A percentile compares a stretch with the other conserved stretches of the same genome.
Conservation (phyloP, 2,888 invertebrate species). For the Macrostomum cliftonense region DNA sequence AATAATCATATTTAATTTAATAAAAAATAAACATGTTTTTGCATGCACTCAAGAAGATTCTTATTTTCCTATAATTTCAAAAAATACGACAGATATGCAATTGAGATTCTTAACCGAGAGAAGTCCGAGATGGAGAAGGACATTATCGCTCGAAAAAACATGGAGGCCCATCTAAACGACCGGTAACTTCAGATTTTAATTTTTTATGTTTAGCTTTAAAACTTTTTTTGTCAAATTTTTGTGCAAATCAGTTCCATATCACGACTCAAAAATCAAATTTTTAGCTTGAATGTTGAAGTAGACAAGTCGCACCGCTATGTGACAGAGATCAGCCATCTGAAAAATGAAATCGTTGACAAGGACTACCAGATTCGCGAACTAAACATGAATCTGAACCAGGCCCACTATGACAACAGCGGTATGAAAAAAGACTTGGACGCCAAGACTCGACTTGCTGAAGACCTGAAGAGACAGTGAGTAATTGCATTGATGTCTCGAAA, state of each 20-base stretch:
- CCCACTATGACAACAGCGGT: background rate
- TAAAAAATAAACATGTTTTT: no score
- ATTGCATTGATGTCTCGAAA: no score
- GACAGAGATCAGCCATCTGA: background rate
- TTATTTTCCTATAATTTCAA: no score
- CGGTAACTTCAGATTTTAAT: background rate
- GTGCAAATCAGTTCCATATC: background rate
- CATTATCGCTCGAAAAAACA: background rate
- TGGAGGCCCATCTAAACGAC: background rate
- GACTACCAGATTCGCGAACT: background rate
- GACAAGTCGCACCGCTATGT: background rate
- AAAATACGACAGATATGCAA: background rate
- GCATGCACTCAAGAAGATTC: no score
- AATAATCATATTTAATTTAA: no score
- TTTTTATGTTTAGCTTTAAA: no score
- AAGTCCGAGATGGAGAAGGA: background rate
- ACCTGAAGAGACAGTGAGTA: slow-evolving; percentile 22
- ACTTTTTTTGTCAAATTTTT: no score
- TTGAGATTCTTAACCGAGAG: background rate
- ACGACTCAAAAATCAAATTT: background rate
- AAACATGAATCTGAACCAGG: background rate
- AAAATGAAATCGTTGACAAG: background rate
- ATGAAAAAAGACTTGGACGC: slow-evolving; percentile 16
- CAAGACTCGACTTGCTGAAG: slow-evolving; percentile 21
- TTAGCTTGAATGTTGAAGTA: background rate